These are phyloP conservation scores for Apomyelois bistriatella DNA, from an alignment of 2,888 invertebrate genomes.

Conservation along the genomic window DNA sequence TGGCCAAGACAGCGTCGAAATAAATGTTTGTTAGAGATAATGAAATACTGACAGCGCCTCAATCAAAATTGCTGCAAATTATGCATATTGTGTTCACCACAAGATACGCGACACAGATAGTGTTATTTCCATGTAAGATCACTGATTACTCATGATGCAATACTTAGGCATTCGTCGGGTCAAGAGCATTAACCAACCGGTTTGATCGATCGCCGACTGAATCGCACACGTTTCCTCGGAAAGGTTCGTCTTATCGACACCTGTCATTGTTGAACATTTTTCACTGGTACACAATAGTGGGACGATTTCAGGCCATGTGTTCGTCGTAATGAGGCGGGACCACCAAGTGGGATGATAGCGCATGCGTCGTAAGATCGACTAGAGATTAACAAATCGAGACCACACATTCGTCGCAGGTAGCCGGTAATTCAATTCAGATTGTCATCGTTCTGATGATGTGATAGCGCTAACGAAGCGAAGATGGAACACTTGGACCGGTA, in stretches of 20 bases:
- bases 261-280: slow-evolving; percentile 72
- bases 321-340: slow-evolving; percentile 72
- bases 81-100: slow-evolving; percentile 40
- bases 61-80: slow-evolving; percentile 39
- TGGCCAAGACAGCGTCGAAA: background rate
- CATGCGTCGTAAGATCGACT: slow-evolving; percentile 69
- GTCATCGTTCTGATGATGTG: slow-evolving; percentile 75
- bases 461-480: slow-evolving; percentile 74
- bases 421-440: slow-evolving; percentile 77
- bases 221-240: slow-evolving; percentile 37
- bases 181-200: slow-evolving; percentile 48
- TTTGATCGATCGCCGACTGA: slow-evolving; percentile 60
- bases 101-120: slow-evolving; percentile 22
- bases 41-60: slow-evolving; percentile 37
- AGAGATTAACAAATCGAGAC: slow-evolving; percentile 72
- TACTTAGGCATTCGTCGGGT: slow-evolving; percentile 36
- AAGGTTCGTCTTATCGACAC: slow-evolving; percentile 57
- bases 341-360: slow-evolving; percentile 67
- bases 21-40: slow-evolving; percentile 12
- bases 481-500: slow-evolving; percentile 56
- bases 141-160: slow-evolving; percentile 44
- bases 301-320: slow-evolving; percentile 53
- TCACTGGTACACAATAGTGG: slow-evolving; percentile 70
- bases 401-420: slow-evolving; percentile 76
- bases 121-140: slow-evolving; percentile 30